These are phyloP conservation scores for Drosophila fuyamai DNA, from an alignment of 1,140 invertebrate species.

Conservation along the genomic window DNA sequence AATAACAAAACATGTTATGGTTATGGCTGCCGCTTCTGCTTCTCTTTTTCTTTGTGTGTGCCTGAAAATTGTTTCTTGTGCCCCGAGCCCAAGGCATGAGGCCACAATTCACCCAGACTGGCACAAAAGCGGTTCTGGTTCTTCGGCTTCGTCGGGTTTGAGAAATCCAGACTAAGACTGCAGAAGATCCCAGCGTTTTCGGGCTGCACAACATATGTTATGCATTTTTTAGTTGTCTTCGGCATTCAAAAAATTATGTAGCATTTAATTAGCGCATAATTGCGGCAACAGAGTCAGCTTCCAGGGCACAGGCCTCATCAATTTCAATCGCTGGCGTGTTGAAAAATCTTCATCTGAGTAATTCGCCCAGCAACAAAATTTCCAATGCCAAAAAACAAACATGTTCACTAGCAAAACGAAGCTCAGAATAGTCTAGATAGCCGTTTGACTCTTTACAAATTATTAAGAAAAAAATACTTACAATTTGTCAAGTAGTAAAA, in stretches of 20 bases:
- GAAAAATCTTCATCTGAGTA: constrained; percentile 29
- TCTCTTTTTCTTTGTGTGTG: constrained; percentile 33
- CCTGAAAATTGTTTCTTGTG: constrained; percentile 80
- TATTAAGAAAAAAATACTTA: background rate
- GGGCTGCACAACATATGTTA: constrained; percentile 77
- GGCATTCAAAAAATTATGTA: constrained; percentile 81
- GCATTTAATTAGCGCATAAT: constrained; percentile 83
- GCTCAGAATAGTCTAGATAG: background rate
- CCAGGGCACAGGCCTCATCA: constrained; percentile 32
- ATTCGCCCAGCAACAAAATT: constrained; percentile 10
- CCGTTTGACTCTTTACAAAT: too few species aligned
- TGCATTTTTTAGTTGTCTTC: constrained; percentile 81
- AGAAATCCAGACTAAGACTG: constrained; percentile 8
- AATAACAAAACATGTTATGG: constrained; percentile 83
- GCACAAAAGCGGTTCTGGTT: constrained; percentile 50
- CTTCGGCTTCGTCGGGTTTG: constrained; percentile 11
- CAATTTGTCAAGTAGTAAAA: background rate
- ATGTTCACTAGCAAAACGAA: background rate
- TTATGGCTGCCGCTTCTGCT: constrained; percentile 62
- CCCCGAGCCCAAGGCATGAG: constrained; percentile 68
- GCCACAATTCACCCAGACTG: constrained; percentile 46
- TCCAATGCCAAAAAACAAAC: background rate
- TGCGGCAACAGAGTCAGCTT: constrained; percentile 44
- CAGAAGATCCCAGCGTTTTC: constrained; percentile 17
- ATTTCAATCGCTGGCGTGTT: constrained; percentile 39